These are phyloP conservation scores for Pseudoips prasinana DNA, from an alignment of 2,888 invertebrate species.

Conservation along the genomic window DNA sequence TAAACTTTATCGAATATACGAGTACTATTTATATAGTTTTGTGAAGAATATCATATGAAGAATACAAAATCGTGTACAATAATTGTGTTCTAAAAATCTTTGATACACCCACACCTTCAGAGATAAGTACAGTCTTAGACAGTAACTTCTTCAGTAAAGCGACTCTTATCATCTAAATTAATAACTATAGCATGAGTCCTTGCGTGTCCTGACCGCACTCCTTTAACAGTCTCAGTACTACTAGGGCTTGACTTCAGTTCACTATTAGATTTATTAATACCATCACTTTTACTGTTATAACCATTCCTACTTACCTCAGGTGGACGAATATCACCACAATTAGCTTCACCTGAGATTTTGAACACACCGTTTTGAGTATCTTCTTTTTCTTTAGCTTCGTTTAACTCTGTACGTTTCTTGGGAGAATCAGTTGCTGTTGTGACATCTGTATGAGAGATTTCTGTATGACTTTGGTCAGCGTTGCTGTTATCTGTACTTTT, in stretches of 20 bases:
- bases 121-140: constrained; percentile 80
- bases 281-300: constrained; percentile 59
- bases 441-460: constrained; percentile 52
- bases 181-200: constrained; percentile 90
- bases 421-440: constrained; percentile 72
- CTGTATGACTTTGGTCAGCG: constrained; percentile 55
- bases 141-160: constrained; percentile 91
- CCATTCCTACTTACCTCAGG: constrained; percentile 66
- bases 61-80: no score
- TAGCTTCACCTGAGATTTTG: constrained; percentile 72
- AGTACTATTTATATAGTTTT: no score
- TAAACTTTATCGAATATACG: no score
- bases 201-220: constrained; percentile 84
- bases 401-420: constrained; percentile 51
- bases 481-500: constrained; percentile 67
- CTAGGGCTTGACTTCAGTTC: constrained; percentile 63
- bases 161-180: constrained; percentile 89
- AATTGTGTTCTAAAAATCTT: no score
- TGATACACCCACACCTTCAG: constrained; percentile 18
- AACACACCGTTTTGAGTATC: constrained; percentile 70
- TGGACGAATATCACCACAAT: constrained; percentile 68
- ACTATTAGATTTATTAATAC: constrained; percentile 37
- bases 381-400: constrained; percentile 53
- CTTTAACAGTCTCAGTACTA: constrained; percentile 62
- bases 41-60: no score